Percentiles rank a stretch among this genome's conserved stretches.
phyloP scores from a whole-genome alignment of 2,888 invertebrate species.

The Andrena hattorfiana region DNA sequence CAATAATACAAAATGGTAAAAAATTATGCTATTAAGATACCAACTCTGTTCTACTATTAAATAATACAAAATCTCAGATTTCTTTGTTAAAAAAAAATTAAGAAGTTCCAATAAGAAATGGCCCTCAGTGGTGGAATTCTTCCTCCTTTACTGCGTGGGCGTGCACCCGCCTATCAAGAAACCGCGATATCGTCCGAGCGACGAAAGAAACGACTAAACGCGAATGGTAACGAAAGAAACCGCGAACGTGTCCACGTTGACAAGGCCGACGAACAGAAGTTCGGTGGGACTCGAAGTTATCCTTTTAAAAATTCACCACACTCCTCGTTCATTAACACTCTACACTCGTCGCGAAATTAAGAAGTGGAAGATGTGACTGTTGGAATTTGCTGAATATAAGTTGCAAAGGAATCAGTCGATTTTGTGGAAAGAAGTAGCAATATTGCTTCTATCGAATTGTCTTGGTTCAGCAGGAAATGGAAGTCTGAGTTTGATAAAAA shows the following conservation, averaged over 20 bases:
- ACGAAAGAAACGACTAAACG: neutral
- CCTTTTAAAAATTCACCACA: neutral
- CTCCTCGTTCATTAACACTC: neutral
- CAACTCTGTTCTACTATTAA: too few relatives aligned
- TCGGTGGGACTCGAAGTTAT: neutral
- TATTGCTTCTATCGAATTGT: too few relatives aligned
- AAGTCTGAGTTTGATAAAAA: too few relatives aligned
- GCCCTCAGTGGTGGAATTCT: neutral
- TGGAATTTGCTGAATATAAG: neutral
- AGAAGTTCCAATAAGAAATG: neutral
- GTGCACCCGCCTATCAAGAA: constrained; percentile 17
- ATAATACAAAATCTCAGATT: too few relatives aligned
- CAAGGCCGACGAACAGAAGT: neutral
- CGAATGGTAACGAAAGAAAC: constrained; percentile 41
- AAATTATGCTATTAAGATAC: neutral
- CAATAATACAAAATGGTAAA: neutral
- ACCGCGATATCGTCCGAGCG: constrained; percentile 43
- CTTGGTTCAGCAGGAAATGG: too few relatives aligned
- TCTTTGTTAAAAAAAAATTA: neutral
- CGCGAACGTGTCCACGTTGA: constrained; percentile 38
- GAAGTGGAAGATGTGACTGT: too few relatives aligned
- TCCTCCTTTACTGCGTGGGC: constrained; percentile 25
- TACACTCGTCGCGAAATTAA: too few relatives aligned
- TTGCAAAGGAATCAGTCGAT: neutral
- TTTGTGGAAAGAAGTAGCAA: too few relatives aligned